Evolutionary conservation across 2,113 vertebrate species (phyloP).

Genomic region (Rhegmatorhina hoffmannsi): DNA sequence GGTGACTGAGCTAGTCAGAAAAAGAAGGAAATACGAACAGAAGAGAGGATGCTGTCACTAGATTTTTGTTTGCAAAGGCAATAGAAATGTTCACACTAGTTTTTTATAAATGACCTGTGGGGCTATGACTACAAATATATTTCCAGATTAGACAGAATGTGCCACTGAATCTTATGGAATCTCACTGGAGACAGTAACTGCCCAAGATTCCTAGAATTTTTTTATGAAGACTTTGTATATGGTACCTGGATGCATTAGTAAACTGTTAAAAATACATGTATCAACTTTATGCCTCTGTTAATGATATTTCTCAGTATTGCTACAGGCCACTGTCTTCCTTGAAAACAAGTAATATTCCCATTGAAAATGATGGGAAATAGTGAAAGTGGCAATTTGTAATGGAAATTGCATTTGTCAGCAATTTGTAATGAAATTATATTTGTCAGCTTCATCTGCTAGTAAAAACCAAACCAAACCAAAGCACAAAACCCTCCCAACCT

Average conservation of each 20-base stretch:
- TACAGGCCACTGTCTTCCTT: not conserved
- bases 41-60: not conserved
- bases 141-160: not conserved
- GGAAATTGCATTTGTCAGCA: not conserved
- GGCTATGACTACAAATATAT: not conserved
- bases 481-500: not conserved
- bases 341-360: not conserved
- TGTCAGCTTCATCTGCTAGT: not conserved
- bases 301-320: not conserved
- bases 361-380: not conserved
- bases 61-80: not conserved
- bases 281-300: not conserved
- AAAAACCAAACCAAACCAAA: not conserved
- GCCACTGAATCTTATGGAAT: not conserved
- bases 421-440: not conserved
- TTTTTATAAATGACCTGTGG: not conserved
- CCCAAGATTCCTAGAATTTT: not conserved
- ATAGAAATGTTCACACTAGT: not conserved
- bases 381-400: not conserved
- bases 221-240: not conserved
- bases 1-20: not conserved
- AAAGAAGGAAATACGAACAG: not conserved
- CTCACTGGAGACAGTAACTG: not conserved
- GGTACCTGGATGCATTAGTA: not conserved
- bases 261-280: not conserved